phyloP scores from a whole-genome alignment of 2,113 vertebrate genomes.

The Phainopepla nitens region DNA sequence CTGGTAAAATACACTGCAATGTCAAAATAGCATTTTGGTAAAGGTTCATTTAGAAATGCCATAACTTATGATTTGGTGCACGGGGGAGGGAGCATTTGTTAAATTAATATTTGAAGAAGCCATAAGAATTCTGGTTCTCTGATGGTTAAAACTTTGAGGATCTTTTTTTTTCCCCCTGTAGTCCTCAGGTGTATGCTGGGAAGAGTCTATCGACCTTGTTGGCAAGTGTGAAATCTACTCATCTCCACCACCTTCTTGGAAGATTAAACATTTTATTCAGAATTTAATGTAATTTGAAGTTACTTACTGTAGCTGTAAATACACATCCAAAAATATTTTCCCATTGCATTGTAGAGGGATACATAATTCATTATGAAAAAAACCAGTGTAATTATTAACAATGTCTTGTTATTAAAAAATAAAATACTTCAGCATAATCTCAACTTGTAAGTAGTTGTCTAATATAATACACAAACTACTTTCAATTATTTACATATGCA shows the following conservation, averaged over 20 bases:
- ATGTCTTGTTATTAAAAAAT: slow-evolving; percentile 51
- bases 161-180: slow-evolving; percentile 29
- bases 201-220: slow-evolving; percentile 93
- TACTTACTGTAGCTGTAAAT: background rate
- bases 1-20: background rate
- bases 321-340: background rate
- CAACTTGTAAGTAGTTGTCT: slow-evolving; percentile 25
- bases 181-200: slow-evolving; percentile 95
- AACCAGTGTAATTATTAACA: background rate
- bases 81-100: background rate
- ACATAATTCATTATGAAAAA: background rate
- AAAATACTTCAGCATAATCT: slow-evolving; percentile 56
- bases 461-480: background rate
- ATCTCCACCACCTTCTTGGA: background rate
- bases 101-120: background rate
- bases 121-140: background rate
- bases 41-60: background rate
- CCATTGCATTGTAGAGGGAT: background rate
- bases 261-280: slow-evolving; percentile 18
- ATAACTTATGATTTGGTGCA: background rate
- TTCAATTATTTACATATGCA: background rate
- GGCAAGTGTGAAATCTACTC: slow-evolving; percentile 75
- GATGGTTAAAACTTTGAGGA: background rate
- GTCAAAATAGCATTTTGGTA: background rate
- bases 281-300: background rate